phyloP scores from a whole-genome alignment of 2,113 vertebrate species.

The Microcebus jonahi region DNA sequence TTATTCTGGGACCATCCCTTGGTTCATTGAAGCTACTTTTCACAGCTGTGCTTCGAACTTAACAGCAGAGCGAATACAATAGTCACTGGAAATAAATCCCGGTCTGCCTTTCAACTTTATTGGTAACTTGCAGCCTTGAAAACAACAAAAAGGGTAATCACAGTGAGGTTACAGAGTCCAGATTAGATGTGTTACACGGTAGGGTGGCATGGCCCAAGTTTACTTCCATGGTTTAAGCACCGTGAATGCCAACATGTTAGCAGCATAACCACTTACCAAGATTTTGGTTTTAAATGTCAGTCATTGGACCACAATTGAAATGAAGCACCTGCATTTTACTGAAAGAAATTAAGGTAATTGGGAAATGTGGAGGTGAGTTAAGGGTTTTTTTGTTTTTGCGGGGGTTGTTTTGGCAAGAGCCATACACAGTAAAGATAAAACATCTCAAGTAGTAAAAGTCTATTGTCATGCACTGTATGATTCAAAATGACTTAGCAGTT shows the following conservation, averaged over 20 bases:
- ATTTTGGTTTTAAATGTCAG: slow-evolving; percentile 42
- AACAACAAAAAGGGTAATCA: background rate
- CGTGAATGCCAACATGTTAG: background rate
- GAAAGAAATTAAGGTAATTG: slow-evolving; percentile 15
- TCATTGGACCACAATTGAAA: slow-evolving; percentile 19
- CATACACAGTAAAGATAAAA: slow-evolving; percentile 46
- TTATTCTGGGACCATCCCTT: background rate
- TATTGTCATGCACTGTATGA: background rate
- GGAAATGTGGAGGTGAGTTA: background rate
- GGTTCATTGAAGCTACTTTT: slow-evolving; percentile 39
- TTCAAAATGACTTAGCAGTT: slow-evolving; percentile 67
- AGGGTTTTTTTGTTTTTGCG: background rate
- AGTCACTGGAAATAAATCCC: slow-evolving; percentile 38
- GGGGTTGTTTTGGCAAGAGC: background rate
- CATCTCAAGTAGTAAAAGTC: slow-evolving; percentile 42
- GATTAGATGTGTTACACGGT: background rate
- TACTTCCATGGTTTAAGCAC: background rate
- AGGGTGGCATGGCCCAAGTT: background rate
- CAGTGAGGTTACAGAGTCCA: background rate
- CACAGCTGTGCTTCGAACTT: slow-evolving; percentile 58
- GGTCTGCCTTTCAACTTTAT: slow-evolving; percentile 37
- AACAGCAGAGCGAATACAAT: slow-evolving; percentile 21
- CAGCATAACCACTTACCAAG: background rate
- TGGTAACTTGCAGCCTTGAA: slow-evolving; percentile 43
- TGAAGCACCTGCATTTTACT: slow-evolving; percentile 48